Conservation (phyloP, 2,888 invertebrate genomes). For the Eupithecia insigniata region DNA sequence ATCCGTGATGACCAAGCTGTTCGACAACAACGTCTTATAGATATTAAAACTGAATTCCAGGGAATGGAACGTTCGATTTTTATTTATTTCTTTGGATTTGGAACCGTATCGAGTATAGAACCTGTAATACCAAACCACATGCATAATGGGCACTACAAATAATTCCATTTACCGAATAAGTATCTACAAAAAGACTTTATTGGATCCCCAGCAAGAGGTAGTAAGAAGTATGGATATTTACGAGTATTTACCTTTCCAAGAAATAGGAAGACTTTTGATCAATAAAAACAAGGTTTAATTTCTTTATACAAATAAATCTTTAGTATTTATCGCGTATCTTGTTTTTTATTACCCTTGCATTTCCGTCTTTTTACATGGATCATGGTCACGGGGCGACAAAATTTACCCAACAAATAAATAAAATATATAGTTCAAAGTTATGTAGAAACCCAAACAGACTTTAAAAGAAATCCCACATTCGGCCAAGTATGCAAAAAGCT, state of each 20-base stretch:
- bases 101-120: not conserved
- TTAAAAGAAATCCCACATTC: too few relatives aligned
- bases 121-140: not conserved
- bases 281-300: not conserved
- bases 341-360: not conserved
- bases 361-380: too few relatives aligned
- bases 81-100: not conserved
- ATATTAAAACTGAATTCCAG: not conserved
- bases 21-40: too few relatives aligned
- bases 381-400: too few relatives aligned
- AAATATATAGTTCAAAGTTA: too few relatives aligned
- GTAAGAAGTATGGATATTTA: not conserved
- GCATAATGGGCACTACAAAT: not conserved
- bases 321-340: not conserved
- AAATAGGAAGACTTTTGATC: not conserved
- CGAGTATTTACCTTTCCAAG: not conserved
- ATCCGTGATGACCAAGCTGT: too few relatives aligned
- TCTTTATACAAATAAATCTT: not conserved
- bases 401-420: too few relatives aligned
- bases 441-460: too few relatives aligned
- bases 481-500: too few relatives aligned
- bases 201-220: not conserved
- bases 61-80: not conserved
- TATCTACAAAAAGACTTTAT: not conserved
- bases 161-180: not conserved